Evolutionary conservation across 2,888 invertebrate genomes (phyloP), one percentile per base, ranked within the genome.

Genomic region (Eupithecia centaureata): DNA sequence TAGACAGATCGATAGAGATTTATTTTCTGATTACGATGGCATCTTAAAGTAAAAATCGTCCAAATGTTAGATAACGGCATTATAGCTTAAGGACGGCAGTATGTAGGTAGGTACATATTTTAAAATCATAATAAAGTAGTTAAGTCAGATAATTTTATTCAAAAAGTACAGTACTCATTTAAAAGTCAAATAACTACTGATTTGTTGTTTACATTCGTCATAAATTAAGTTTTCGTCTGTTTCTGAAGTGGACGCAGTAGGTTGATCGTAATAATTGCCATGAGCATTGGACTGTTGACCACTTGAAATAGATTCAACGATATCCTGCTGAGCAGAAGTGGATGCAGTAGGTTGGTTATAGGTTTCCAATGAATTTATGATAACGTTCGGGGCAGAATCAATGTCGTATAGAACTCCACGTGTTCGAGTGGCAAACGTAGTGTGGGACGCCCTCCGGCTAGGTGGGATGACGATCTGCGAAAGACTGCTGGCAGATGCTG

Each of bases 61-160:
- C 35, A 35, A 35, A n/a, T n/a, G n/a, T n/a, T n/a, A n/a, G n/a
- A n/a, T n/a, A 35, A 35, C 35, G 35, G 35, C 35, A 35, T 35
- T 35, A 35, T 35, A 35, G 35, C 35, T 35, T 35, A 35, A 35
- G 35, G 35, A 35, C 35, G 35, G 35, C 35, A 35, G 5, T 35
- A 30, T n/a, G n/a, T n/a, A n/a, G n/a, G n/a, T n/a, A n/a, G n/a
- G n/a, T n/a, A n/a, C n/a, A n/a, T n/a, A n/a, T n/a, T n/a, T n/a
- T n/a, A n/a, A 57, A 57, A 57, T 57, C 57, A 57, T 57, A 57
- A 57, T 57, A 57, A 57, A 57, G 57, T 57, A 57, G 57, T 57
- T 57, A 57, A 57, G 32, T 57, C 57, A 57, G 57, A 57, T 57
- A 57, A 57, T 57, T 57, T 57, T 57, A 57, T 57, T 57, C 33